Percentiles rank a stretch among this genome's conserved stretches.
These are phyloP conservation scores for Crotophaga sulcirostris DNA, from an alignment of 2,113 vertebrate genomes.

Conservation along the genomic window DNA sequence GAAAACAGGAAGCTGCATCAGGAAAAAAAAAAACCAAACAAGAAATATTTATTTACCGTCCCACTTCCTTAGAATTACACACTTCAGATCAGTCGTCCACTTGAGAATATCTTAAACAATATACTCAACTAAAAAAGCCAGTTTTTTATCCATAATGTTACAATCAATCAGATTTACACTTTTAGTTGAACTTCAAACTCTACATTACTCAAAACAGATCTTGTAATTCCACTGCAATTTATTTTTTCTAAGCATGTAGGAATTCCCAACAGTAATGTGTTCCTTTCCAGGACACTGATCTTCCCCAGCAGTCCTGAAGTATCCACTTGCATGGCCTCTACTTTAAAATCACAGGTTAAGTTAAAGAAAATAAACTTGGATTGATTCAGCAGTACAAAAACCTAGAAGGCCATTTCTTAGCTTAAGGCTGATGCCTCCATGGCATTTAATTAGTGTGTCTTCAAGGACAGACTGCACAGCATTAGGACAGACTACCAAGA, in stretches of 20 bases:
- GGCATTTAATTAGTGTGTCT: neutral
- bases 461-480: neutral
- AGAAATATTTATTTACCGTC: neutral
- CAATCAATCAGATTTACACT: neutral
- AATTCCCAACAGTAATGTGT: neutral
- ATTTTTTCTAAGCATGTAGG: neutral
- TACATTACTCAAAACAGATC: too few species aligned
- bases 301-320: neutral
- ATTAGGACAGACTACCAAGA: neutral
- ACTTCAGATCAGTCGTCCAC: neutral
- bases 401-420: neutral
- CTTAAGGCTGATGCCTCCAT: neutral
- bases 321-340: neutral
- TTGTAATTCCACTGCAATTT: too few species aligned
- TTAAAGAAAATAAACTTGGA: neutral
- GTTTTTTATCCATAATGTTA: neutral
- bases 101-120: neutral
- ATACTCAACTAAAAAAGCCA: neutral
- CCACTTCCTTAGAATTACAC: neutral
- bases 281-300: neutral
- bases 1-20: conserved; percentile 10
- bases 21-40: neutral
- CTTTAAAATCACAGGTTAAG: neutral
- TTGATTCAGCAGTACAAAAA: neutral
- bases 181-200: too few species aligned